Percentiles rank a stretch among this genome's conserved stretches.
phyloP scores from a whole-genome alignment of 2,888 invertebrate genomes.

The Petrolisthes cinctipes region DNA sequence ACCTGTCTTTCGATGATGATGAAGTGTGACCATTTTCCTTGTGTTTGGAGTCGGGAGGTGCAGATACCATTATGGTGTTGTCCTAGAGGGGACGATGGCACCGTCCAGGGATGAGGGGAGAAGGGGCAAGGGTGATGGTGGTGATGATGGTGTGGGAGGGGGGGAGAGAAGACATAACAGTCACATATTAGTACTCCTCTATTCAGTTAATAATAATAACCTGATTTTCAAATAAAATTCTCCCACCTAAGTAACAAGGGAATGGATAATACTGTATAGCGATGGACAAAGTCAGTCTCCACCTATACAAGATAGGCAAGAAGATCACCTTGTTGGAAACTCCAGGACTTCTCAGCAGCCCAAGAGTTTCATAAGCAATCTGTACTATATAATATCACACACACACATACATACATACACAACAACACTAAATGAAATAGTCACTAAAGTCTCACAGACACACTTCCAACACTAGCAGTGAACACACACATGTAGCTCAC shows the following conservation, averaged over 20 bases:
- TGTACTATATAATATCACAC: constrained; percentile 27
- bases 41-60: constrained; percentile 34
- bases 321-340: constrained; percentile 24
- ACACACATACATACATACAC: not conserved
- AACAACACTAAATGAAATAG: not conserved
- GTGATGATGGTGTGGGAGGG: not conserved
- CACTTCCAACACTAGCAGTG: constrained; percentile 29
- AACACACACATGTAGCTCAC: constrained; percentile 22
- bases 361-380: constrained; percentile 30
- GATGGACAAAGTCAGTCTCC: not conserved
- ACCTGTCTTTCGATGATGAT: too few species aligned
- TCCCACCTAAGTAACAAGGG: constrained; percentile 40
- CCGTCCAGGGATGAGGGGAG: constrained; percentile 60
- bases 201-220: constrained; percentile 4
- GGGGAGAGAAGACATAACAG: constrained; percentile 60
- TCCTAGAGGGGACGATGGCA: constrained; percentile 62
- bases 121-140: constrained; percentile 58
- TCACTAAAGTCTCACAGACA: not conserved
- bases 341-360: not conserved
- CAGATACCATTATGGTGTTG: constrained; percentile 30
- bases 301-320: not conserved
- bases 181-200: constrained; percentile 49
- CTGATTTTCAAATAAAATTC: too few species aligned
- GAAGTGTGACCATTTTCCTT: constrained; percentile 58
- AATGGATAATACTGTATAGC: constrained; percentile 9